Evolutionary conservation across 2,888 invertebrate genomes (phyloP).

Genomic region (Anthophora plumipes): DNA sequence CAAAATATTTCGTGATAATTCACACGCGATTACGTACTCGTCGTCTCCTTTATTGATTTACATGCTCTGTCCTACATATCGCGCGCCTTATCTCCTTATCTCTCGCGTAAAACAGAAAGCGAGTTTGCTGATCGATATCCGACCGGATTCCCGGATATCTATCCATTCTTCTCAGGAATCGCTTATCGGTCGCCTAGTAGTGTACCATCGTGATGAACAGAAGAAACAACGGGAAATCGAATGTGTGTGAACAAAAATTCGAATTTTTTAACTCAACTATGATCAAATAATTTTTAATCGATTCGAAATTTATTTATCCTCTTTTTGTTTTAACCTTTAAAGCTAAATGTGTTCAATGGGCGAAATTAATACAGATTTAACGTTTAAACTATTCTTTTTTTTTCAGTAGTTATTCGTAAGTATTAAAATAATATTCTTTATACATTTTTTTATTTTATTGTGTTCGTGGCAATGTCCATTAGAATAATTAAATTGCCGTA

Average conservation of each 20-base stretch:
- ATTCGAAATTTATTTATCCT: too few species aligned
- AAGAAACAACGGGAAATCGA: neutral
- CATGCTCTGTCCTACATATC: slow-evolving; percentile 45
- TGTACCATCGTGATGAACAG: neutral
- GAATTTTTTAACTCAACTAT: too few species aligned
- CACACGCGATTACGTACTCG: neutral
- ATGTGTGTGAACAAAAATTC: neutral
- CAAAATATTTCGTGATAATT: slow-evolving; percentile 18
- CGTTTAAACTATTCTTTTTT: too few species aligned
- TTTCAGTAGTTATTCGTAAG: too few species aligned
- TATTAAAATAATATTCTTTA: too few species aligned
- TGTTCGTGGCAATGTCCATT: too few species aligned
- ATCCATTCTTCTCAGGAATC: slow-evolving; percentile 17
- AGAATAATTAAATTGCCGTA: too few species aligned
- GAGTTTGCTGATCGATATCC: slow-evolving; percentile 54
- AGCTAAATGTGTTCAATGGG: too few species aligned
- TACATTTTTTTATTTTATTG: too few species aligned
- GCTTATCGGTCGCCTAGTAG: slow-evolving; percentile 12
- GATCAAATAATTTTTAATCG: too few species aligned
- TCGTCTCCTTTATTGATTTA: slow-evolving; percentile 45
- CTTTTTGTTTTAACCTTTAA: too few species aligned
- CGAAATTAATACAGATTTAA: too few species aligned
- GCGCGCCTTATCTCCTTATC: slow-evolving; percentile 53
- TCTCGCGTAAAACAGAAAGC: slow-evolving; percentile 44
- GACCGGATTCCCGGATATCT: slow-evolving; percentile 39